Evolutionary conservation across 1,140 invertebrate genomes (phyloP), one percentile per base, ranked within the genome.

Genomic region (Drosophila seguyi): DNA sequence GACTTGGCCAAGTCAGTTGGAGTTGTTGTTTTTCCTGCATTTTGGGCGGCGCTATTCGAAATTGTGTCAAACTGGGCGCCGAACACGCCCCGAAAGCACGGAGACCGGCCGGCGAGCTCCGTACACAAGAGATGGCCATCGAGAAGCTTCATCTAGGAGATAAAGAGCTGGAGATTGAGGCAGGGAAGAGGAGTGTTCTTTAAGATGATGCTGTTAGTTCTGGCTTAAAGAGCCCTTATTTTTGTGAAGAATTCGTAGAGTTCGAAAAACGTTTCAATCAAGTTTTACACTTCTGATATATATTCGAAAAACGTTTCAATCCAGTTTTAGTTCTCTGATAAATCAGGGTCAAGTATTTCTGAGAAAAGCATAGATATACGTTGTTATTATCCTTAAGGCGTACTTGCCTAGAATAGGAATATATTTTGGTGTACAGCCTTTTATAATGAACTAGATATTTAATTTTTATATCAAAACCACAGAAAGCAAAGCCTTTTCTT

Each of bases 51-150:
- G 48, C 31, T 31, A 45, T 22, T 27, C 65, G 50, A 78, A 78
- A 78, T 78, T 78, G 75, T 78, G 75, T 78, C 75, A 78, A 78
- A 68, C 65, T 58, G 65, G 41, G 27, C 52, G 53, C 20, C 57
- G 58, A 57, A 69, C 63, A 78, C 75, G 75, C 75, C 75, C 75
- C 57, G 31, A 73, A 74, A 73, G 45, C 71, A 13, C 42, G 11
- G n/a, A 44, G 27, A 62, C 41, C 63, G 55, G 50, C 75, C 56
- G 73, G 60, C 44, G 25, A 58, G 36, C 48, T 31, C 38, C 11
- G 25, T 25, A 25, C 25, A n/a, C 41, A 6, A 39, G 38, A 34
- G 22, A 34, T 53, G 14, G 20, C 50, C n/a, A 18, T 50, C 36
- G 27, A 16, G 57, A 63, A 36, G 38, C 20, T 5, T 22, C 52